Percentiles rank a stretch among this genome's conserved stretches.
These are phyloP conservation scores for Notechis scutatus DNA, from an alignment of 2,113 vertebrate species.

Conservation along the genomic window DNA sequence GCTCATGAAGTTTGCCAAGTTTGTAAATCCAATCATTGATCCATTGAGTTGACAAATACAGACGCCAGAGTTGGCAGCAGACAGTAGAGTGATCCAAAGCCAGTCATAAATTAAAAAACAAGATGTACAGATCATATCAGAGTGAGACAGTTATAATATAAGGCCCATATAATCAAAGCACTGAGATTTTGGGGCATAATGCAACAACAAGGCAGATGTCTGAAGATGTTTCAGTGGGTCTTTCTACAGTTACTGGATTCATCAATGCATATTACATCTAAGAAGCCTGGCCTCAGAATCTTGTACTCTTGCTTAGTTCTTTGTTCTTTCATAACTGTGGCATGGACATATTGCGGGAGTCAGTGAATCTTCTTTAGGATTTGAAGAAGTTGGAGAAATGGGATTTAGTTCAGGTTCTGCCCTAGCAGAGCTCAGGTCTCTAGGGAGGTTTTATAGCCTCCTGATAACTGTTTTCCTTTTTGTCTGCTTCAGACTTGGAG, in stretches of 20 bases:
- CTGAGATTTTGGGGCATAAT: not conserved
- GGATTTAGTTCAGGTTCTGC: not conserved
- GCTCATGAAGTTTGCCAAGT: not conserved
- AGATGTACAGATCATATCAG: not conserved
- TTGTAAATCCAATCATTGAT: not conserved
- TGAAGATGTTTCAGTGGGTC: not conserved
- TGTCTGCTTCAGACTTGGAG: not conserved
- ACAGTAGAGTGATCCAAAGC: not conserved
- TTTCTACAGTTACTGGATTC: not conserved
- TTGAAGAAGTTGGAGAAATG: not conserved
- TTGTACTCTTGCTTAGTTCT: not conserved
- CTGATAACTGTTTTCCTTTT: not conserved
- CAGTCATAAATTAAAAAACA: not conserved
- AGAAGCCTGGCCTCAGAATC: not conserved
- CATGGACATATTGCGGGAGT: not conserved
- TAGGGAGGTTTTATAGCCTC: not conserved
- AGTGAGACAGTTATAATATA: not conserved
- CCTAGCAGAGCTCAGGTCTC: not conserved
- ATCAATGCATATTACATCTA: not conserved
- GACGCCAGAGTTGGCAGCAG: not conserved
- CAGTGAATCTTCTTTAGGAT: not conserved
- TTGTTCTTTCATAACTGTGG: not conserved
- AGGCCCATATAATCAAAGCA: not conserved
- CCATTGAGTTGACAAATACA: not conserved
- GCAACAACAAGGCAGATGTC: not conserved